Evolutionary conservation across 2,888 invertebrate species (phyloP).

Genomic region (Tridacna gigas): DNA sequence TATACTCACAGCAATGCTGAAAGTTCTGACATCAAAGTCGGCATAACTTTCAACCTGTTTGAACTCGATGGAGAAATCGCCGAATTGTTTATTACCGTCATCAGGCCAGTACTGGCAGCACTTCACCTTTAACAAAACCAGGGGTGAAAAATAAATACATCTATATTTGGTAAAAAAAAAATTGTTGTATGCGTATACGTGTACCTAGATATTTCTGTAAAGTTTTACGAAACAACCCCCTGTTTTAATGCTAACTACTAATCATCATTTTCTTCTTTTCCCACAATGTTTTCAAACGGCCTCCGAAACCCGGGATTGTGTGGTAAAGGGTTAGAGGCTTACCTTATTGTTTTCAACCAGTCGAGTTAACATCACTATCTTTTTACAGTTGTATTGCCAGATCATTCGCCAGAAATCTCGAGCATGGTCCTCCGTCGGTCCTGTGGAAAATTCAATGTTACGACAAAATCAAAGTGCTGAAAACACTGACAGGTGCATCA

Average conservation of each 20-base stretch:
- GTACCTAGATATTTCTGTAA: too few relatives aligned
- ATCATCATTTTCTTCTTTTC: too few relatives aligned
- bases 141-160: too few relatives aligned
- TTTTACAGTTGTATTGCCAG: slow-evolving; percentile 83
- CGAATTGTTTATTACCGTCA: slow-evolving; percentile 58
- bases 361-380: slow-evolving; percentile 80
- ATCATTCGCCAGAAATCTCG: slow-evolving; percentile 86
- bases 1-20: slow-evolving; percentile 24
- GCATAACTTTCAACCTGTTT: slow-evolving; percentile 48
- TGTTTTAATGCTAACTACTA: too few relatives aligned
- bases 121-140: slow-evolving; percentile 48
- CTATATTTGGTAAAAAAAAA: too few relatives aligned
- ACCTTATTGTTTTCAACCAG: slow-evolving; percentile 65
- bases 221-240: too few relatives aligned
- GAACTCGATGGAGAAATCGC: slow-evolving; percentile 48
- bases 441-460: slow-evolving; percentile 44
- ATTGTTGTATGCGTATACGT: too few relatives aligned
- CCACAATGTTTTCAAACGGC: too few relatives aligned
- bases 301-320: too few relatives aligned
- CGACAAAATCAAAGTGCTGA: background rate
- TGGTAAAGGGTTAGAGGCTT: background rate
- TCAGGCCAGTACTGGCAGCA: slow-evolving; percentile 70
- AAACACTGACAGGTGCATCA: background rate
- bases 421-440: slow-evolving; percentile 84
- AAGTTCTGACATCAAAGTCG: slow-evolving; percentile 62